Base-by-base conservation (phyloP, 2,797 vertebrate genomes). In the Coracias cyanogaster region DNA sequence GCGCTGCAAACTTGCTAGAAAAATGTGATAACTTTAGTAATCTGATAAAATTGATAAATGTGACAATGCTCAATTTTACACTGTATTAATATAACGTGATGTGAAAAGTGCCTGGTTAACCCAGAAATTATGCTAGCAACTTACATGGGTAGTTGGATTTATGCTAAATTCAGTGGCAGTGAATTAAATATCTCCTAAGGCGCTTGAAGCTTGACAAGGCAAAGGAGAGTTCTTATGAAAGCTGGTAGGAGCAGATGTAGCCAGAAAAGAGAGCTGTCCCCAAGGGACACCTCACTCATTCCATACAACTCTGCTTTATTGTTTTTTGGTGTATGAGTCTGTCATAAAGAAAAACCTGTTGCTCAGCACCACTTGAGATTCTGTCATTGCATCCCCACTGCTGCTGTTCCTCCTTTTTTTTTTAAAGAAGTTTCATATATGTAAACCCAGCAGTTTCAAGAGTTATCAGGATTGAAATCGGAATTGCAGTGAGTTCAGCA, bases 221-320 rank as follows among this genome's bases (percentile, higher is more conserved):
- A 92, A 94, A 82, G 77, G 69, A 82, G 82, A 94, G 93, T 97
- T 95, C 89, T 94, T 93, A 29, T 92, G 93, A 78, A 95, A 94
- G 90, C 88, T 81, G 83, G 69, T 93, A 76, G 7, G 74, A 94
- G 83, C 94, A 91, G 92, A 88, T 94, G 90, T 86, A 96, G 82
- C 82, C 74, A 62, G 91, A 67, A 73, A 66, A 66, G 66, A 86
- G 82, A 87, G n/a, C 39, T 79, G 66, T 89, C 93, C 80, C 72
- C 52, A 2, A 87, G 86, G 95, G 90, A 88, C 25, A n/a, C 48
- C 92, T 90, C 70, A 37, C 74, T 90, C 83, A 60, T 48, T 91
- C 18, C 22, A 10, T 61, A 48, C 83, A 83, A 12, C 49, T 60
- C 55, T 21, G 45, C 79, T 92, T 82, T 64, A 87, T 94, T 94